A percentile compares a stretch with the other conserved stretches of the same genome.
Conservation (phyloP, 2,888 invertebrate species). For the Tenodera sinensis region DNA sequence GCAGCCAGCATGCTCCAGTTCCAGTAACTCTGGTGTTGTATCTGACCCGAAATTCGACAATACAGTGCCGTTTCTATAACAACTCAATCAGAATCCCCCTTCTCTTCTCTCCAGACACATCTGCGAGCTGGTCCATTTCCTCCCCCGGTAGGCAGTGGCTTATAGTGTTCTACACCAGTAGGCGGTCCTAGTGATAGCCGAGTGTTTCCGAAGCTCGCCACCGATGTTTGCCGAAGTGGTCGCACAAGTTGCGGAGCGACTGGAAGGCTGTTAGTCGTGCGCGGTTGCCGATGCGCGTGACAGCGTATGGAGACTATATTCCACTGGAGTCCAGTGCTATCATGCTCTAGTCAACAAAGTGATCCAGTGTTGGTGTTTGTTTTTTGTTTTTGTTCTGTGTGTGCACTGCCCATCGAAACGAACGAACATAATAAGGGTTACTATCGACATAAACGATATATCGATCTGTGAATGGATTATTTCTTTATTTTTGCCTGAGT, state of each 20-base stretch:
- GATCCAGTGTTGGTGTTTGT: background rate
- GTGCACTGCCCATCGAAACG: background rate
- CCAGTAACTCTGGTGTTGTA: too few relatives aligned
- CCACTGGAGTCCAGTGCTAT: background rate
- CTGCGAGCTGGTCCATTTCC: constrained; percentile 1
- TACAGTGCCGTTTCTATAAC: background rate
- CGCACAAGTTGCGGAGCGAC: background rate
- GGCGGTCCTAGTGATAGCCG: background rate
- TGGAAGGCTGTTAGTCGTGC: constrained; percentile 1
- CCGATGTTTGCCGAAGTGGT: background rate
- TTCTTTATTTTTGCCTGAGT: background rate
- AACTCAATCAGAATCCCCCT: background rate
- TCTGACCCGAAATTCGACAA: background rate
- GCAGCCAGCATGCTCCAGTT: too few relatives aligned
- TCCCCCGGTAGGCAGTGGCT: constrained; percentile 20
- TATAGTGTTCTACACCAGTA: constrained; percentile 16
- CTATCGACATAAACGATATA: too few relatives aligned
- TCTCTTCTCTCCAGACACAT: background rate
- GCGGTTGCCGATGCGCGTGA: constrained; percentile 12
- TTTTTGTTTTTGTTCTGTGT: background rate
- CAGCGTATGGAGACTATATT: background rate
- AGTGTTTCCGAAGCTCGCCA: background rate
- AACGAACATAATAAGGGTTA: background rate
- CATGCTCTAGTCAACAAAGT: background rate
- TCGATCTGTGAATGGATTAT: background rate